Evolutionary conservation across 2,888 invertebrate species (phyloP).

Genomic region (Torymus auratus): DNA sequence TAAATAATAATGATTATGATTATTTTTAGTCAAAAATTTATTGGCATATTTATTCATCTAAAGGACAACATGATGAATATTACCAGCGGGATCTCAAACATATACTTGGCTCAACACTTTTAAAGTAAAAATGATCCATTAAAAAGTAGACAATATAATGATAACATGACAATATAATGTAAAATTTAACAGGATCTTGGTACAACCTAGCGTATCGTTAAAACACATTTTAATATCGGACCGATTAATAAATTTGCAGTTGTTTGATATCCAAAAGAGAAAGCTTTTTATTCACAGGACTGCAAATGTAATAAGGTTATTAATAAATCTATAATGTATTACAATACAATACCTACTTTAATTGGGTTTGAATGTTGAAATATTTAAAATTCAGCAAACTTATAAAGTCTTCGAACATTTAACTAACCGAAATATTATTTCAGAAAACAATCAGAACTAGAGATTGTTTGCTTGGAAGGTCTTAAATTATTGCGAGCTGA

Average conservation of each 20-base stretch:
- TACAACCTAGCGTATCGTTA: neutral
- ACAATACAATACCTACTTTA: too few relatives aligned
- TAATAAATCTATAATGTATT: too few relatives aligned
- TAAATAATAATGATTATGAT: too few relatives aligned
- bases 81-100: neutral
- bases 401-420: too few relatives aligned
- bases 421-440: neutral
- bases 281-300: neutral
- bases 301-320: constrained; percentile 27
- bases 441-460: constrained; percentile 27
- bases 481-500: constrained; percentile 22
- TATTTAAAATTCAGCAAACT: too few relatives aligned
- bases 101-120: neutral
- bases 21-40: constrained; percentile 37
- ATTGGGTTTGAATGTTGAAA: too few relatives aligned
- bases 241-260: constrained; percentile 16
- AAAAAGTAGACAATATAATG: neutral
- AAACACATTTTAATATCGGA: constrained; percentile 27
- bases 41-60: constrained; percentile 26
- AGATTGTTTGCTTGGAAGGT: constrained; percentile 43
- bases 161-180: neutral
- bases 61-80: neutral
- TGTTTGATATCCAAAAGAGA: neutral
- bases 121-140: constrained; percentile 13
- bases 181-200: neutral